These are phyloP conservation scores for Xestia ashworthii DNA, from an alignment of 2,888 invertebrate species.

Conservation along the genomic window DNA sequence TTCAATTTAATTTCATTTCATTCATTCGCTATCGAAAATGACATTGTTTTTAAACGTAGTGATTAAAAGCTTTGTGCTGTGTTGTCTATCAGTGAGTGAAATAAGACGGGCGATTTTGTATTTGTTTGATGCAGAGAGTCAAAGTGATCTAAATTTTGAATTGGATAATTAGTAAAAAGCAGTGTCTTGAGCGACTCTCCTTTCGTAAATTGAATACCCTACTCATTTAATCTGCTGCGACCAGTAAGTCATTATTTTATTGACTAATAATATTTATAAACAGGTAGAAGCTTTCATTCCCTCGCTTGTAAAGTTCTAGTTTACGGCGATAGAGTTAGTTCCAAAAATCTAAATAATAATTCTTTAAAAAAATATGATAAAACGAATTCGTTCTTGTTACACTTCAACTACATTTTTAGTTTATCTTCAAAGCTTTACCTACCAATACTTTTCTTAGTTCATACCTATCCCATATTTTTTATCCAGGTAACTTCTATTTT, in stretches of 20 bases:
- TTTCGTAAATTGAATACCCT: conserved; percentile 1
- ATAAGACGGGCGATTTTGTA: neutral
- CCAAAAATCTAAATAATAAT: neutral
- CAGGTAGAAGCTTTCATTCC: neutral
- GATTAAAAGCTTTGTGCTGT: too few relatives aligned
- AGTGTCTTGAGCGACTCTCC: neutral
- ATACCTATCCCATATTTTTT: neutral
- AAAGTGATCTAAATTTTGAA: neutral
- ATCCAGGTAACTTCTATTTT: neutral
- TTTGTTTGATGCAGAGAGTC: conserved; percentile 13
- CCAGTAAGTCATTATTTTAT: conserved; percentile 19
- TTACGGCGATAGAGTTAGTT: neutral
- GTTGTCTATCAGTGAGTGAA: neutral
- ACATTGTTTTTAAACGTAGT: too few relatives aligned
- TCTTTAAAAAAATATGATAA: neutral
- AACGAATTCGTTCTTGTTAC: neutral
- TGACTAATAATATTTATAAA: neutral
- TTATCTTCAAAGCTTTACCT: neutral
- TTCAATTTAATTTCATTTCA: neutral
- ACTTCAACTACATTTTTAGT: too few relatives aligned
- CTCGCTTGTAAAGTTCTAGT: neutral
- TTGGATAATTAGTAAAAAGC: neutral
- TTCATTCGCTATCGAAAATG: neutral
- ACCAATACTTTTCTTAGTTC: neutral
- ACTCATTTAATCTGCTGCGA: conserved; percentile 1